Evolutionary conservation across 2,113 vertebrate species (phyloP).

Genomic region (Dinomys branickii): DNA sequence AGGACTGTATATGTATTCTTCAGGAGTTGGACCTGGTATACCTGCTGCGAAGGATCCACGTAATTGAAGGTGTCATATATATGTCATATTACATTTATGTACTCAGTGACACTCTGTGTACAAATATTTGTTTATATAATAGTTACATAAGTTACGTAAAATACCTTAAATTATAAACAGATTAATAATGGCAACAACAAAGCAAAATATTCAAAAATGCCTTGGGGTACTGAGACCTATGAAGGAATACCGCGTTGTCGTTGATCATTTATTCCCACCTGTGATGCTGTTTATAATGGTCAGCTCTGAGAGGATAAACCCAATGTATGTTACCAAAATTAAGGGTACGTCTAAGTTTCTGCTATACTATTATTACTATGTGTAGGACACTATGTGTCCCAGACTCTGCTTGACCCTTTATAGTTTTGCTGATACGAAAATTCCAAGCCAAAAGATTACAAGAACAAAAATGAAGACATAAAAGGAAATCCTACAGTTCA

Average conservation of each 20-base stretch:
- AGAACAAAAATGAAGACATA: slow-evolving; percentile 36
- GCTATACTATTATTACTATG: background rate
- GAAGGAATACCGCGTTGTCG: background rate
- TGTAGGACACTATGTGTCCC: background rate
- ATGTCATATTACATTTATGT: background rate
- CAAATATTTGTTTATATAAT: background rate
- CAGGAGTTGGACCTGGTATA: background rate
- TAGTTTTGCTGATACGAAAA: background rate
- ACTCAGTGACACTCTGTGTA: background rate
- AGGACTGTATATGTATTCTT: background rate
- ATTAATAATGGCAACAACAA: background rate
- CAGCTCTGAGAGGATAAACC: background rate
- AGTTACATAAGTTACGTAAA: background rate
- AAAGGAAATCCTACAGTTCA: background rate
- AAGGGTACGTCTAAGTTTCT: background rate
- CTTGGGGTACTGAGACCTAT: background rate
- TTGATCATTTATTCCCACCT: background rate
- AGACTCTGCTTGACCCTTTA: background rate
- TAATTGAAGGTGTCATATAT: background rate
- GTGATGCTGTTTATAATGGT: background rate
- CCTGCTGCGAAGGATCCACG: background rate
- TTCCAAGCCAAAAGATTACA: background rate
- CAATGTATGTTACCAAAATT: background rate
- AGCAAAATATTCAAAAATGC: background rate
- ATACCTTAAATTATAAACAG: background rate